Evolutionary conservation across 1,140 invertebrate species (phyloP), one percentile per base, ranked within the genome.

Genomic region (Oncopeltus fasciatus): DNA sequence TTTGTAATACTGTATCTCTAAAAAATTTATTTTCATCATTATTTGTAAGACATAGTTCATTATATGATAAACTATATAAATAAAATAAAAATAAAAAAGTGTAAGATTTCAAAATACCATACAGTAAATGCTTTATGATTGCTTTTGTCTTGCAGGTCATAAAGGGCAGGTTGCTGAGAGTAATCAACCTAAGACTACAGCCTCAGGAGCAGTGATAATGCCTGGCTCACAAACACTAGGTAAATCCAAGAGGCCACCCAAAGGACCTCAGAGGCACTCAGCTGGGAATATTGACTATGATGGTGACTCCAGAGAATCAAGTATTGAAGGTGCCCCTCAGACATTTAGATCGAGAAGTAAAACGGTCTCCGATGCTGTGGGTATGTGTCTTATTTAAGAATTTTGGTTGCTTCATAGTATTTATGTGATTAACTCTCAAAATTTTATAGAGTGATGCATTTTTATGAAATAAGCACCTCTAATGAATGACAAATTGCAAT

Each of bases 281-380:
- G 90, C 92, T 62, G 90, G 88, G 44, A 85, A 89, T 67, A 86
- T 93, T 57, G 90, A 92, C 70, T 87, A 89, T 62, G 88, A 90
- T 70, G 83, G 85, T 71, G 27, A 68, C 61, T 66, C 68, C n/a
- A 58, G 64, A 28, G 67, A 64, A 46, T 61, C 59, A 2, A 49
- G 49, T 18, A 28, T 64, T 14, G 74, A 78, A 62, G 65, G 65
- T 67, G 72, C 69, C 59, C 76, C 75, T 70, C 64, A 49, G 46
- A 78, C 77, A 64, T 93, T 94, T 74, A 81, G 90, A 67, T 82
- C 83, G 62, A 79, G 92, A 64, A 93, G 90, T 75, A 92, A 91
- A 78, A 94, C 91, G 0, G 80, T 94, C 64, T 88, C 88, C 65
- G 90, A 95, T 73, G 79, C 81, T 44, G 78, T 80, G 68, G 86